Conservation (phyloP, 2,113 vertebrate genomes). For the Drymodes brunneopygia region DNA sequence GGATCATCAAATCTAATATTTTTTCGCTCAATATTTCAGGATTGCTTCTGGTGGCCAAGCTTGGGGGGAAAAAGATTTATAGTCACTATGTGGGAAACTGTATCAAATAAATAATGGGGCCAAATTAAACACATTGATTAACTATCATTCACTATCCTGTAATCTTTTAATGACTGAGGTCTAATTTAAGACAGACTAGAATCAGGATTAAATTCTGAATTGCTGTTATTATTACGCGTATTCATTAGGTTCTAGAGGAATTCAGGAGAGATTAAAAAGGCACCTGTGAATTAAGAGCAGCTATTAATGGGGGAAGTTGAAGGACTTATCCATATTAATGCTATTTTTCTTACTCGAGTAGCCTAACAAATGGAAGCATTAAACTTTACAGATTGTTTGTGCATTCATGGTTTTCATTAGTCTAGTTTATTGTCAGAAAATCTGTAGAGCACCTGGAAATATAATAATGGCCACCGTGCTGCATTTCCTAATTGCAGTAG, state of each 20-base stretch:
- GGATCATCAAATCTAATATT: constrained; percentile 32
- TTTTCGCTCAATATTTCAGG: background rate
- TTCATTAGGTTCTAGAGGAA: constrained; percentile 60
- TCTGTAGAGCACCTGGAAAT: constrained; percentile 35
- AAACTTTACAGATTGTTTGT: constrained; percentile 31
- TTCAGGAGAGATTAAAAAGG: constrained; percentile 53
- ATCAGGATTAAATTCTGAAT: constrained; percentile 64
- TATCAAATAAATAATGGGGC: constrained; percentile 66
- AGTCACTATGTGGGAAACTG: background rate
- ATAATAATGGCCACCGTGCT: background rate
- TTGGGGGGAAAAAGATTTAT: constrained; percentile 37
- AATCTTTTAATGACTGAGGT: constrained; percentile 52
- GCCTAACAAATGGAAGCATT: background rate
- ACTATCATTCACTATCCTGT: constrained; percentile 60
- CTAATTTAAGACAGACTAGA: constrained; percentile 58
- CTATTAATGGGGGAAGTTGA: constrained; percentile 33
- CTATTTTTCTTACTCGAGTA: background rate
- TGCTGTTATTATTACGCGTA: constrained; percentile 43
- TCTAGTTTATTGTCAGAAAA: constrained; percentile 29
- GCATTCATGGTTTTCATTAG: background rate
- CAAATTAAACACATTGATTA: constrained; percentile 70
- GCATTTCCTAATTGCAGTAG: constrained; percentile 11
- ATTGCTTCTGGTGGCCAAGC: background rate
- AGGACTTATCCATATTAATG: constrained; percentile 28
- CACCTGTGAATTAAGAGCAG: constrained; percentile 44